Evolutionary conservation across 2,888 invertebrate species (phyloP), one percentile per base, ranked within the genome.

Genomic region (Leptopilina syphax): DNA sequence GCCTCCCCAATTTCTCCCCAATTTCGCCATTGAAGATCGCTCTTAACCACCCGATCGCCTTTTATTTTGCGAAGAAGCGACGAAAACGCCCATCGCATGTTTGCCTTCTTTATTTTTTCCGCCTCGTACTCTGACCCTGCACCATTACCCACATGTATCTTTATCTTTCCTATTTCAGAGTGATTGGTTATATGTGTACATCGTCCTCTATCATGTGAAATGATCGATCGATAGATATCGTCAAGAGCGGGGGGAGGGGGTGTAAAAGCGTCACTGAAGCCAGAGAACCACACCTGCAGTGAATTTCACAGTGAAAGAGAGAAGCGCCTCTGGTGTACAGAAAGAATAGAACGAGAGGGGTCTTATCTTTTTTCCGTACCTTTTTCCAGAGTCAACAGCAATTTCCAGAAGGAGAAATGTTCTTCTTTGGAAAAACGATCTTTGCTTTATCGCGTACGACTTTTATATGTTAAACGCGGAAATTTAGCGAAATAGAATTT

Each of bases 161-260:
- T 34, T 65, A 70, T 66, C 80, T 54, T 54, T 24, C 66, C 24
- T 34, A 68, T 79, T 78, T 63, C 63, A 73, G 57, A 57, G 13
- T 18, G 57, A 57, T 73, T 57, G 57, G 7, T n/a, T 54, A 67
- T n/a, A 9, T 67, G 54, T 70, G 50, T 54, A 70, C 70, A 57
- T 57, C 34, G 54, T 27, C 34, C 54, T 24, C 80, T 24, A 47
- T 47, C 65, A 54, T 10, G 34, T 27, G 54, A 54, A 78, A 80
- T 81, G 81, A 85, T 85, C 84, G 87, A 88, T 87, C 85, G 85
- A 84, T 86, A 84, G 9, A 50, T 50, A 44, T 84, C 80, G 77
- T 73, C 78, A 79, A 27, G 27, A 27, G 27, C 3, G 34, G 4
- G 34, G 4, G 34, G 4, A 4, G 34, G 34, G 4, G 82, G 84